phyloP scores from a whole-genome alignment of 1,140 invertebrate species.

The Bombus ignitus region DNA sequence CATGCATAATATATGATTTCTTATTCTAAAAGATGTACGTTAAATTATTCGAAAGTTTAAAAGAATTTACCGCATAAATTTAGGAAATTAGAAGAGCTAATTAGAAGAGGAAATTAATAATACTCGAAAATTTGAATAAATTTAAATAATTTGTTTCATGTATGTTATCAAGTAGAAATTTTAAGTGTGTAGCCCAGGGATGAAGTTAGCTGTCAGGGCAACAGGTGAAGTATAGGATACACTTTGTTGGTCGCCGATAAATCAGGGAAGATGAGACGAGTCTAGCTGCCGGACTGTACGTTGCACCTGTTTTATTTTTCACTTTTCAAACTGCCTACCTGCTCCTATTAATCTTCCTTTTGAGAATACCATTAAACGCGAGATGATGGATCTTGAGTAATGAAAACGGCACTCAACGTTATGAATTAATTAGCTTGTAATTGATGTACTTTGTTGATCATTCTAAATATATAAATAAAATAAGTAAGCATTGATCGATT shows the following conservation, averaged over 20 bases:
- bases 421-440: background rate
- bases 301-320: constrained; percentile 54
- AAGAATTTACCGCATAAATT: too few species aligned
- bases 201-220: constrained; percentile 5
- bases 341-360: constrained; percentile 24
- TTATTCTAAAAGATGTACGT: background rate
- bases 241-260: constrained; percentile 51
- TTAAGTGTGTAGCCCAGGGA: background rate
- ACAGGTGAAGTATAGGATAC: constrained; percentile 50
- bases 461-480: background rate
- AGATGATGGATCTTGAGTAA: constrained; percentile 7
- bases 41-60: too few species aligned
- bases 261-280: constrained; percentile 53
- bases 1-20: background rate
- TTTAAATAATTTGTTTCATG: background rate
- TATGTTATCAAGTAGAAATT: background rate
- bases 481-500: background rate
- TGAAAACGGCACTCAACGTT: background rate
- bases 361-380: background rate
- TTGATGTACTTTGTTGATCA: background rate
- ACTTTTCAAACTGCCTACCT: constrained; percentile 41
- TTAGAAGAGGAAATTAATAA: too few species aligned
- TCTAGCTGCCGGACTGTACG: constrained; percentile 37
- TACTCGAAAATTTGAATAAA: too few species aligned
- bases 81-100: too few species aligned